Conservation (phyloP, 2,797 vertebrate species). For the Pseudocheirus occidentalis region DNA sequence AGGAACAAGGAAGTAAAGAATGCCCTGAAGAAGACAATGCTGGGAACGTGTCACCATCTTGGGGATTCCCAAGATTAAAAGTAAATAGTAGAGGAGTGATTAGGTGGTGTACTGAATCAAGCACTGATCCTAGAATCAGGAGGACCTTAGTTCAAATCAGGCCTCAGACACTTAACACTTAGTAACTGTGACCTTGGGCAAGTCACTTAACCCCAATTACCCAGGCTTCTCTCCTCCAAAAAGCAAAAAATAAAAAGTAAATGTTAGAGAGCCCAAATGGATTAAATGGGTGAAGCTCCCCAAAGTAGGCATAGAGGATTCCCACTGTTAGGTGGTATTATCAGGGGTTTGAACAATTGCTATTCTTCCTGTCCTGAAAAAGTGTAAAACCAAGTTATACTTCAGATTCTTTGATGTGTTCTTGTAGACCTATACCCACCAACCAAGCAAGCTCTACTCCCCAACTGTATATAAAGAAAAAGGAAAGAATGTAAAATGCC, state of each 20-base stretch:
- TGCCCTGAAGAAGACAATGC: conserved; percentile 57
- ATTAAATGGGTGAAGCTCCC: neutral
- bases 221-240: too few relatives aligned
- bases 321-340: neutral
- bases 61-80: conserved; percentile 1
- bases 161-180: too few relatives aligned
- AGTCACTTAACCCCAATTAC: too few relatives aligned
- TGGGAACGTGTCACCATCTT: conserved; percentile 11
- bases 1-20: conserved; percentile 74
- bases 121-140: too few relatives aligned
- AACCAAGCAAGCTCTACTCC: neutral
- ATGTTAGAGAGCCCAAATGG: neutral
- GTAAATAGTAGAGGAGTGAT: neutral
- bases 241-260: neutral
- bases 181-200: too few relatives aligned
- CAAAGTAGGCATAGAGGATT: neutral
- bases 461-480: neutral
- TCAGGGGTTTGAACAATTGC: neutral
- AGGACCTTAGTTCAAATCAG: too few relatives aligned
- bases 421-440: neutral
- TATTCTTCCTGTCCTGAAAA: neutral
- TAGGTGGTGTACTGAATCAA: neutral
- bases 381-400: neutral
- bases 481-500: neutral
- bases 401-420: neutral